Percentiles rank a stretch among this genome's conserved stretches.
phyloP scores from a whole-genome alignment of 2,113 vertebrate genomes.

The Dicaeum eximium region DNA sequence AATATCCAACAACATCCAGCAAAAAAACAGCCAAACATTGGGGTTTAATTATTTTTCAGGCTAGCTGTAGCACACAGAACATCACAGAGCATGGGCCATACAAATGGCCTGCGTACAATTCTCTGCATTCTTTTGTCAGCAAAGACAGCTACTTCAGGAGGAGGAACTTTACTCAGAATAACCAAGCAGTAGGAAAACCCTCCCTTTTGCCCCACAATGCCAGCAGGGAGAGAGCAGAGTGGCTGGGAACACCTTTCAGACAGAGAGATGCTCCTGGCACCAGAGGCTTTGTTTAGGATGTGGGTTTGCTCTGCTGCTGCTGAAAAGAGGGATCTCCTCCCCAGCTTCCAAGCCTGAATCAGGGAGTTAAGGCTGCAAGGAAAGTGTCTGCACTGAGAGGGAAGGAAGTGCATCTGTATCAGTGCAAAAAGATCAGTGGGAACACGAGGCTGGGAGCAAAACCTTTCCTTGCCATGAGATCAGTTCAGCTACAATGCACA shows the following conservation, averaged over 20 bases:
- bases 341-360: neutral
- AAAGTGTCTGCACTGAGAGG: neutral
- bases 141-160: neutral
- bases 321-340: neutral
- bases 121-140: neutral
- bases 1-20: neutral
- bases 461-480: neutral
- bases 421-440: neutral
- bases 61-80: neutral
- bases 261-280: rapidly evolving
- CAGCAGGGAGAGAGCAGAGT: neutral
- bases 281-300: rapidly evolving
- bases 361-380: neutral
- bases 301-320: neutral
- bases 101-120: neutral
- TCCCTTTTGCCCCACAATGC: neutral
- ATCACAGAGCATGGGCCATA: neutral
- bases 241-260: neutral
- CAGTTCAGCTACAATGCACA: neutral
- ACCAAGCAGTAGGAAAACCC: neutral
- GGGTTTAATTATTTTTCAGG: neutral
- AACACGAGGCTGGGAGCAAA: neutral
- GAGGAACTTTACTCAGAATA: neutral
- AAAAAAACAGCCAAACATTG: neutral
- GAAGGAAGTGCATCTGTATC: neutral